Evolutionary conservation across 2,797 vertebrate genomes (phyloP), one percentile per base, ranked within the genome.

Genomic region (Sorex maritimensis): DNA sequence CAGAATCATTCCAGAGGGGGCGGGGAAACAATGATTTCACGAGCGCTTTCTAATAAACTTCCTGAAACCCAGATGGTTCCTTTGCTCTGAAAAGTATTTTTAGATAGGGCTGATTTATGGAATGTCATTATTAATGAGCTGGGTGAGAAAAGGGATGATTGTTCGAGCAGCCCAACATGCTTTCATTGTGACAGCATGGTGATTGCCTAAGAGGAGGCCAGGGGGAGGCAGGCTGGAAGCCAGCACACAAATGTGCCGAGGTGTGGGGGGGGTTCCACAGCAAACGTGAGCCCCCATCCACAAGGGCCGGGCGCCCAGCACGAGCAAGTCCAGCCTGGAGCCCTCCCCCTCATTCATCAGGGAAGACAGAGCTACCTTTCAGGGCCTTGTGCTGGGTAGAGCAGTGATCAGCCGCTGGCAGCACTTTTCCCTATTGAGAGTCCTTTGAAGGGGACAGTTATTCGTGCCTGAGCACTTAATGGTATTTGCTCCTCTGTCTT

Each of bases 101-200:
- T 67, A 84, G 67, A 81, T 83, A 38, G 81, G 78, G 89, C 72
- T 73, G 90, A 92, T 95, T 97, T 96, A 90, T 84, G 94, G 96
- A 97, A 91, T 95, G 93, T 41, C 86, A 28, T 92, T 95, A 92
- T 97, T 98, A 96, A 98, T 95, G 95, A 97, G 90, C 91, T 97
- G 93, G 95, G 96, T 69, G 88, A 96, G 92, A 94, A 96, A 95
- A 90, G 12, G 52, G 96, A 69, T 94, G 77, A 94, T 95, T 96
- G 87, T 95, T 97, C 89, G 92, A 92, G 88, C 85, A 96, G 94
- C 49, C 71, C 19, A n/a, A 67, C 4, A 41, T 95, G 87, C 93
- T 97, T 97, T 93, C 93, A 95, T 95, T 96, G 93, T 85, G 61
- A 85, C 83, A 38, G 34, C 68, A 90, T 12, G 58, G 92, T 67